These are phyloP conservation scores for Pinctada fucata DNA, from an alignment of 2,888 invertebrate genomes.

Conservation along the genomic window DNA sequence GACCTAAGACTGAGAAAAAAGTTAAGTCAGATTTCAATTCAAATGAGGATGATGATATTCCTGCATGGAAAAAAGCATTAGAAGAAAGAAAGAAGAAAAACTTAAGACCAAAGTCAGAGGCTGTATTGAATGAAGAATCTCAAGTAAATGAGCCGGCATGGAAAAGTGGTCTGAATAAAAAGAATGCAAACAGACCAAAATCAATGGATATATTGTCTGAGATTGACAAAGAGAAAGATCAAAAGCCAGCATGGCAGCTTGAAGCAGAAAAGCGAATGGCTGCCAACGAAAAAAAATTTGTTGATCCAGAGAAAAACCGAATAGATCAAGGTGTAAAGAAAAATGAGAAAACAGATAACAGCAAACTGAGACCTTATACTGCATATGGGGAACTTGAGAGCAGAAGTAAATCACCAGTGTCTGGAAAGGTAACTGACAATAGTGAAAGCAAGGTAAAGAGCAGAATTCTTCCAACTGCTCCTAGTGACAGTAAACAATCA, in stretches of 20 bases:
- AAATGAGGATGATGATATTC: slow-evolving; percentile 42
- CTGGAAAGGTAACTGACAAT: slow-evolving; percentile 3
- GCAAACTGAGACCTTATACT: neutral
- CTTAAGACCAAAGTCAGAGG: slow-evolving; percentile 37
- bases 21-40: neutral
- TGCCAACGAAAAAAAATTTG: slow-evolving; percentile 60
- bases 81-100: slow-evolving; percentile 30
- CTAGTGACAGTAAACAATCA: slow-evolving; percentile 8
- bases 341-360: slow-evolving; percentile 4
- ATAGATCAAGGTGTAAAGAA: slow-evolving; percentile 16
- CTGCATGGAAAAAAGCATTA: slow-evolving; percentile 52
- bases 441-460: slow-evolving; percentile 6
- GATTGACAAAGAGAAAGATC: slow-evolving; percentile 29
- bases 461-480: slow-evolving; percentile 18
- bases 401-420: neutral
- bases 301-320: slow-evolving; percentile 59
- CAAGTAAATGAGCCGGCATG: slow-evolving; percentile 4
- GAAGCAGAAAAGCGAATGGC: slow-evolving; percentile 67
- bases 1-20: neutral
- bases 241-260: slow-evolving; percentile 64
- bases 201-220: slow-evolving; percentile 51
- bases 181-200: slow-evolving; percentile 32
- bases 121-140: slow-evolving; percentile 26
- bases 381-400: neutral
- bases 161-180: slow-evolving; percentile 21